Evolutionary conservation across 2,797 vertebrate genomes (phyloP).

Genomic region (Dendrocincla tyrannina): DNA sequence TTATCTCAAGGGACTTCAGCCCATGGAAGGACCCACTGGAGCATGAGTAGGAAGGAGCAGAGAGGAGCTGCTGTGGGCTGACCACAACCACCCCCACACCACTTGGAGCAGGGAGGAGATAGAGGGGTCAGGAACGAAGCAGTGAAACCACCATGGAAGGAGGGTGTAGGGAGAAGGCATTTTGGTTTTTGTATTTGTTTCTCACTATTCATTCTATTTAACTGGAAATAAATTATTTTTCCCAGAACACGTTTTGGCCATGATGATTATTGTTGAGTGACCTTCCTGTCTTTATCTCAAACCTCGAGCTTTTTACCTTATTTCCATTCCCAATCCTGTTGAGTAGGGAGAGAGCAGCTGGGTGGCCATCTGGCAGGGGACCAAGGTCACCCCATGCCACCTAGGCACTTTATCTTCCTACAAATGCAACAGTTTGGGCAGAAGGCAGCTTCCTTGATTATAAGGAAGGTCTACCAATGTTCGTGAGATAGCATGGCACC

Average conservation of each 20-base stretch:
- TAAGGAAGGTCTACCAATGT: neutral
- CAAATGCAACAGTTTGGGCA: neutral
- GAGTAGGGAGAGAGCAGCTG: neutral
- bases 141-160: neutral
- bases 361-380: neutral
- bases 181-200: neutral
- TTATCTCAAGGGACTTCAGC: neutral
- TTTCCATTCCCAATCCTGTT: accelerated
- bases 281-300: neutral
- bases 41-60: neutral
- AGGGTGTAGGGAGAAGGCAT: accelerated
- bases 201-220: neutral
- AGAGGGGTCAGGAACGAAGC: neutral
- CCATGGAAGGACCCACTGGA: neutral
- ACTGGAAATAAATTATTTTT: neutral
- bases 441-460: neutral
- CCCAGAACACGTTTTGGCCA: neutral
- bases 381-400: neutral
- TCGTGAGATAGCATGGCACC: accelerated
- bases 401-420: neutral
- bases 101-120: neutral
- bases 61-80: neutral
- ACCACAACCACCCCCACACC: neutral
- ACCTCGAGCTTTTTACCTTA: neutral
- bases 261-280: neutral